Base-by-base conservation (phyloP, 2,113 vertebrate genomes). In the Carassius gibelio region DNA sequence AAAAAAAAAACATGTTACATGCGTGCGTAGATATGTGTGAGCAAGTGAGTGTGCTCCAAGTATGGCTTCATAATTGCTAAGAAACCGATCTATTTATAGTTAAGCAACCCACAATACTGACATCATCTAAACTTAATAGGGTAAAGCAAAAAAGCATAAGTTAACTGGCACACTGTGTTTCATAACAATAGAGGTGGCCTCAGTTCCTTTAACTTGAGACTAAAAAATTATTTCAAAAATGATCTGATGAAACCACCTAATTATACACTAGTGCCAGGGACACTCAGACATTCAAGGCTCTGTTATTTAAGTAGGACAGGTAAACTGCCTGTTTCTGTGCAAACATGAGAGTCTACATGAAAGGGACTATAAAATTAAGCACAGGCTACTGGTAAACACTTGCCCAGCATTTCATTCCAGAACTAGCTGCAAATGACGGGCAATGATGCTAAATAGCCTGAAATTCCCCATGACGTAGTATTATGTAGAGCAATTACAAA, bases 41-140 rank as follows among this genome's bases (percentile, higher is more conserved):
- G 81, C 23, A n/a, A 78, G 61, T 52, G 88, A 75, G 77, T 87
- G 88, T 92, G 89, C 89, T 92, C 90, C 88, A 90, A 92, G 85
- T 92, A 91, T 45, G 52, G 92, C 89, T 88, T 91, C 87, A 89
- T 94, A 94, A 94, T 93, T 94, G 91, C 94, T 93, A 90, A 91
- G 92, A 88, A 94, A 92, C 87, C 30, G 34, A 86, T 89, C 90
- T 94, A 94, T 94, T 93, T 93, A 90, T 94, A 93, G 91, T 90
- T 45, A 61, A 76, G 85, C 89, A 91, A 86, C 89, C 86, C 86
- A 92, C 92, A 89, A 91, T 86, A 90, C 90, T 93, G 91, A 91
- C 91, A 94, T 91, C 88, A 91, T 81, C 80, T 83, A 85, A 88
- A 86, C 78, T 81, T 88, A 89, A 89, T 90, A 84, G 75, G 61